Evolutionary conservation across 2,797 vertebrate species (phyloP), one percentile per base, ranked within the genome.

Genomic region (Lagorchestes hirsutus): DNA sequence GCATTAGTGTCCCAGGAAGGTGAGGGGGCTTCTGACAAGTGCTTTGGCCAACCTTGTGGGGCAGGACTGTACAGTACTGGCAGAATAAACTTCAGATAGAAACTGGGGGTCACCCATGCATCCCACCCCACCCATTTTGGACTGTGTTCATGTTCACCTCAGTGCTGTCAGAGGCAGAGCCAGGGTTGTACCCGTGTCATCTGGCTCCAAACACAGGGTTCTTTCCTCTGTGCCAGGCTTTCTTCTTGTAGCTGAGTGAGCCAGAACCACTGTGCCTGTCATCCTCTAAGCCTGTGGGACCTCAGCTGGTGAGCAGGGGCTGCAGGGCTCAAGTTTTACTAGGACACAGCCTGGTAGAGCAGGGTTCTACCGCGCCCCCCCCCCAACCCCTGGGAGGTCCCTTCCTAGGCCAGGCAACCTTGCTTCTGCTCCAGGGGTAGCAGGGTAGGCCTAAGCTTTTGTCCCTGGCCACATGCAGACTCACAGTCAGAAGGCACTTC

Each of bases 351-450:
- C n/a, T 4, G 16, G 54, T 55, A 11, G 28, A 87, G 50, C 14
- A n/a, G 18, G 4, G 40, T 27, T 74, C 59, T 55, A n/a, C 13
- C 0, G 5, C 3, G 0, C 46, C 46, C 46, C 46, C 0, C 6
- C 3, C 18, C 18, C 54, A n/a, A 74, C 90, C 54, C 34, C 46
- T 40, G 13, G 54, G 8, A 18, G 92, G 14, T 29, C 31, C 40
- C 29, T 87, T 6, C 8, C 11, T 31, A 62, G 31, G 29, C 28
- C 10, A 31, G n/a, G 40, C 29, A 27, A 29, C 74, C 24, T 28
- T 46, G 57, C 24, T 0, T 54, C 4, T 59, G 29, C 58, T 13
- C 29, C 12, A 22, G 28, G 28, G 28, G 0, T 31, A 59, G 58
- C 58, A 59, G 58, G 58, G 29, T 31, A 31, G 58, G 10, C 58